These are phyloP conservation scores for Lerema accius DNA, from an alignment of 1,140 invertebrate species.

Conservation along the genomic window DNA sequence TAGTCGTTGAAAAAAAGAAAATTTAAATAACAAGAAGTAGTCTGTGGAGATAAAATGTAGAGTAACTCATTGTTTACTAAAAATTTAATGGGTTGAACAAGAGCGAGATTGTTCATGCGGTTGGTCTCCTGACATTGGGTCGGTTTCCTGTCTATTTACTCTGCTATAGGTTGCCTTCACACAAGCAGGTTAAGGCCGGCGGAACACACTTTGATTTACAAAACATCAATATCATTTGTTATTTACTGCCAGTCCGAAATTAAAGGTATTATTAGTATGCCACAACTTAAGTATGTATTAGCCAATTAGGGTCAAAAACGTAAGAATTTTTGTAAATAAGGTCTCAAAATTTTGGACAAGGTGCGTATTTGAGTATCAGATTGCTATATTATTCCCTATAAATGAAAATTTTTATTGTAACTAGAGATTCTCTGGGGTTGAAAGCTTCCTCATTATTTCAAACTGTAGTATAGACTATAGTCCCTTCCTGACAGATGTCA, in stretches of 20 bases:
- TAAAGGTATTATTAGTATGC: background rate
- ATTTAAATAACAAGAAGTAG: no score
- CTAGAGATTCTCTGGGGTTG: no score
- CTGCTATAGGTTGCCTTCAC: constrained; percentile 73
- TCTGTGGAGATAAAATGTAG: background rate
- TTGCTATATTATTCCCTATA: no score
- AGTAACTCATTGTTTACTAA: constrained; percentile 24
- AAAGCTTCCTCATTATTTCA: no score
- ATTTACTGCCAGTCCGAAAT: constrained; percentile 16
- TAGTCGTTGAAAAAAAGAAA: no score
- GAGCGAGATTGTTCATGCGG: constrained; percentile 28
- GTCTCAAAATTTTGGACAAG: no score
- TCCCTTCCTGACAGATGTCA: no score
- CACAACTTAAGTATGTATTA: background rate
- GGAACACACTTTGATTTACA: constrained; percentile 43
- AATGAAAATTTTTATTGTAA: no score
- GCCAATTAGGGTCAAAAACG: background rate
- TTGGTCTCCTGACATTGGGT: constrained; percentile 67
- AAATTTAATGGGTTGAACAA: constrained; percentile 21
- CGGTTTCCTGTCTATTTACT: constrained; percentile 77
- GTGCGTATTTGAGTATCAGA: no score
- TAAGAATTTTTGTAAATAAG: background rate
- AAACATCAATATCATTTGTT: constrained; percentile 49
- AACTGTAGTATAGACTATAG: no score
- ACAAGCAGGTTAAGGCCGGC: constrained; percentile 73